Conservation (phyloP, 2,888 invertebrate species). For the Acanthosepion pharaonis region DNA sequence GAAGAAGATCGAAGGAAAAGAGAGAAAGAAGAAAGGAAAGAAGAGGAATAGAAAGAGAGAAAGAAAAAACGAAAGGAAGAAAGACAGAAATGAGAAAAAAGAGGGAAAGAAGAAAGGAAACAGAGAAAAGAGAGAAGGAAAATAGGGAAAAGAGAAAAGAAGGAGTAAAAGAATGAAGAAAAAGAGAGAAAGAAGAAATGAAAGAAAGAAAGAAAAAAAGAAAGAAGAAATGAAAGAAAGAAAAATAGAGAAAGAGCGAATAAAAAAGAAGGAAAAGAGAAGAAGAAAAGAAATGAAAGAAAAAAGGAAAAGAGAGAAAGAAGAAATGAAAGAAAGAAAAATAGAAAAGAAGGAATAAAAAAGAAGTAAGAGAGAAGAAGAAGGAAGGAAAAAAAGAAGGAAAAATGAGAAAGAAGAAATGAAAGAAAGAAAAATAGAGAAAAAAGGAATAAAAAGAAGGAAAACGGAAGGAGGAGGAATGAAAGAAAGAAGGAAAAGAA, state of each 20-base stretch:
- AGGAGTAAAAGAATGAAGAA: not conserved
- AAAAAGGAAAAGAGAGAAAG: too few relatives aligned
- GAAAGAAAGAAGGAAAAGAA: not conserved
- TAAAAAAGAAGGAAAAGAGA: too few relatives aligned
- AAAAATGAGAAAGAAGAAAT: too few relatives aligned
- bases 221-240: not conserved
- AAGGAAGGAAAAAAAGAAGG: too few relatives aligned
- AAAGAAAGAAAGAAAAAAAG: not conserved
- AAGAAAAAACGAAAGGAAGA: not conserved
- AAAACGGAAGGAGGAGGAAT: rapidly evolving
- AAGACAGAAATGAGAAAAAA: too few relatives aligned
- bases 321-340: not conserved
- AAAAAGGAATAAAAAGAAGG: not conserved
- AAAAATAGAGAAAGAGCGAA: not conserved
- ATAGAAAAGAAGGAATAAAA: too few relatives aligned
- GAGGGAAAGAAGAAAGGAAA: too few relatives aligned
- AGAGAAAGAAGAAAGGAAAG: too few relatives aligned
- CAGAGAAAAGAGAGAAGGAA: too few relatives aligned
- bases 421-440: not conserved
- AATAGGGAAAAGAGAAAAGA: too few relatives aligned
- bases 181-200: not conserved
- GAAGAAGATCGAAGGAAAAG: not conserved
- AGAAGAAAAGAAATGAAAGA: not conserved
- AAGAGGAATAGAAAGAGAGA: too few relatives aligned
- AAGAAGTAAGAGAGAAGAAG: too few relatives aligned